Conservation (phyloP, 2,797 vertebrate species). For the Danio jaintianensis region DNA sequence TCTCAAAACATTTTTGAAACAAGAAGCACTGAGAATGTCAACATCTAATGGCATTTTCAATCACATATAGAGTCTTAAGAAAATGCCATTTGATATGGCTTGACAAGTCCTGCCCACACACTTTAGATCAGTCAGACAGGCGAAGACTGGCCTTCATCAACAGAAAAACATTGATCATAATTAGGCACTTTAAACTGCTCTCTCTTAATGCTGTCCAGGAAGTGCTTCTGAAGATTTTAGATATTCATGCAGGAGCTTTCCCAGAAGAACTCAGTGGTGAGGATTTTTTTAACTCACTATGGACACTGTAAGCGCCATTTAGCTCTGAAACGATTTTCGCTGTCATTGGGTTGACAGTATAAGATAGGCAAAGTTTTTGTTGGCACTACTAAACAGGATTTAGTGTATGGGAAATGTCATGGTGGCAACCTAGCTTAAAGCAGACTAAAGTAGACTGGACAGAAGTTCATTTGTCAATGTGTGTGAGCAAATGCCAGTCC, state of each 20-base stretch:
- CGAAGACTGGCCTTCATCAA: constrained; percentile 45
- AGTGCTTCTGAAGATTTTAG: constrained; percentile 55
- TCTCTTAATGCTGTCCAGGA: constrained; percentile 59
- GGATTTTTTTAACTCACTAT: no score
- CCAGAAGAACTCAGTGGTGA: constrained; percentile 52
- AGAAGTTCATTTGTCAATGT: constrained; percentile 25
- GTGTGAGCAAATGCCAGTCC: background rate
- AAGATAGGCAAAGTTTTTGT: constrained; percentile 27
- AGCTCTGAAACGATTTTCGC: background rate
- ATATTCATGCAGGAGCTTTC: constrained; percentile 57
- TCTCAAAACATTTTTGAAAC: background rate
- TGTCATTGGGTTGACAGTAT: constrained; percentile 3
- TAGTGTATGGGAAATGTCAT: constrained; percentile 26
- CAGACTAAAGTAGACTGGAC: constrained; percentile 8
- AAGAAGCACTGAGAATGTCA: background rate
- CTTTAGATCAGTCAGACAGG: constrained; percentile 29
- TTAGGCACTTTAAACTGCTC: constrained; percentile 40
- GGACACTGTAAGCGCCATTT: background rate
- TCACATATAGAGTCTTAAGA: background rate
- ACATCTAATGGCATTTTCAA: background rate
- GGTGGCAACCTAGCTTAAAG: background rate
- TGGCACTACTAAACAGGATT: background rate
- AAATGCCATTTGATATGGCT: constrained; percentile 32
- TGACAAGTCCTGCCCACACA: constrained; percentile 35
- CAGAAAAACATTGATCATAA: constrained; percentile 32